Evolutionary conservation across 2,113 vertebrate species (phyloP), one percentile per base, ranked within the genome.

Genomic region (Lota lota): DNA sequence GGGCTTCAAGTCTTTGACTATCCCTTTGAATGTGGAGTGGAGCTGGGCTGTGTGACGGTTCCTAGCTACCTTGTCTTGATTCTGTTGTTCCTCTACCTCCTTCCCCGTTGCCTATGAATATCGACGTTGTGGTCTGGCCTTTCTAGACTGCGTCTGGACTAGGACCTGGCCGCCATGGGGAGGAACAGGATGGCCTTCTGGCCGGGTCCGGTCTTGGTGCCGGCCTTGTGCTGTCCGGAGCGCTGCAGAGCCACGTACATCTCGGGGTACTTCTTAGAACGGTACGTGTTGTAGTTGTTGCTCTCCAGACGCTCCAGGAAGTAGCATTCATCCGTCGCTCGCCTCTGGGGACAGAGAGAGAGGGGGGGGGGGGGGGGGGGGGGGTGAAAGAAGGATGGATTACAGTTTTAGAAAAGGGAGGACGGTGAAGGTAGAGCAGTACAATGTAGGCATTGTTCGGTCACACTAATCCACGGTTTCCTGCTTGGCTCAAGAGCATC

Each of bases 141-240:
- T 18, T 28, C 54, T 24, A 0, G 4, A n/a, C 63, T 1, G 21
- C 21, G 57, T 67, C 40, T 67, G 16, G 73, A 66, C 95, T 94
- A 99, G 90, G 90, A 90, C 79, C 94, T 98, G 76, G 94, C 92
- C 56, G 96, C 95, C 96, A 99, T 99, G 0, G 97, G 97, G 54
- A 99, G 97, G 63, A 99, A 99, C 73, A 99, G 96, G 74, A 99
- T 95, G 75, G 97, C 96, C 89, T 99, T 99, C 91, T 99, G 97
- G 79, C 96, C 97, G 22, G 92, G 95, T 76, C 95, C 92, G 17
- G 97, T 99, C 86, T 93, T 96, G 77, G 92, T 93, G 72, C 96
- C 97, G 1, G 92, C 91, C 88, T 99, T 99, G 87, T 95, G 94
- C 83, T 98, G 96, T 64, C 97, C 97, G 54, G 94, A 97, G 84